Evolutionary conservation across 2,888 invertebrate species (phyloP).

Genomic region (Lasioglossum leucozonium): DNA sequence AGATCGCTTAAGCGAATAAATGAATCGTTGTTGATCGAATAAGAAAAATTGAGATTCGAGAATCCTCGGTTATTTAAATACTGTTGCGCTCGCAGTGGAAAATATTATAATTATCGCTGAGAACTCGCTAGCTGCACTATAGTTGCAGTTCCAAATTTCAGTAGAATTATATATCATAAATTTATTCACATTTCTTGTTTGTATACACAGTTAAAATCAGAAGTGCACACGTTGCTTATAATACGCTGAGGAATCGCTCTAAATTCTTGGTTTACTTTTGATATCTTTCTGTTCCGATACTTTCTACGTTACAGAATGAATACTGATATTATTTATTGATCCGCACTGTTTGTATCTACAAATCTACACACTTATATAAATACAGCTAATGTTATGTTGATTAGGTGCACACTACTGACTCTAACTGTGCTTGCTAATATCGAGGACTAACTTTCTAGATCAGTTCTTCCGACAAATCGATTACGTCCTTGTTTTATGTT

Average conservation of each 20-base stretch:
- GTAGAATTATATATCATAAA: background rate
- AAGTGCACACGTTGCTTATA: background rate
- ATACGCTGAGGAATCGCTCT: background rate
- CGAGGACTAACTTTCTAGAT: background rate
- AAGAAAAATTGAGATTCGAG: too few species aligned
- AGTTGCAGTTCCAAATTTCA: background rate
- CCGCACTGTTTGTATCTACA: background rate
- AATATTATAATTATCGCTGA: too few species aligned
- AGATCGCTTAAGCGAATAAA: background rate
- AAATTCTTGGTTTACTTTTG: background rate
- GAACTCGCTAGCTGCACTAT: too few species aligned
- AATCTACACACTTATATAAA: background rate
- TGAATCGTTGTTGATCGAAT: background rate
- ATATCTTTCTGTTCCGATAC: background rate
- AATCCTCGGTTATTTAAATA: background rate
- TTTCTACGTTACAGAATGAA: background rate
- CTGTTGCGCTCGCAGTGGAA: background rate
- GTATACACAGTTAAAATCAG: background rate
- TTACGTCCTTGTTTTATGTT: background rate
- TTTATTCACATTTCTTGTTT: background rate
- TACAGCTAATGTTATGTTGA: background rate
- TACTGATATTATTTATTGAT: background rate
- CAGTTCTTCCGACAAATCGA: background rate
- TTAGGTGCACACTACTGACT: background rate
- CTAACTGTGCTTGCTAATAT: background rate